Evolutionary conservation across 53 echinoderm and acorn worm species (phyloP), one percentile per base, ranked within the genome.

Genomic region (Antedon mediterranea): DNA sequence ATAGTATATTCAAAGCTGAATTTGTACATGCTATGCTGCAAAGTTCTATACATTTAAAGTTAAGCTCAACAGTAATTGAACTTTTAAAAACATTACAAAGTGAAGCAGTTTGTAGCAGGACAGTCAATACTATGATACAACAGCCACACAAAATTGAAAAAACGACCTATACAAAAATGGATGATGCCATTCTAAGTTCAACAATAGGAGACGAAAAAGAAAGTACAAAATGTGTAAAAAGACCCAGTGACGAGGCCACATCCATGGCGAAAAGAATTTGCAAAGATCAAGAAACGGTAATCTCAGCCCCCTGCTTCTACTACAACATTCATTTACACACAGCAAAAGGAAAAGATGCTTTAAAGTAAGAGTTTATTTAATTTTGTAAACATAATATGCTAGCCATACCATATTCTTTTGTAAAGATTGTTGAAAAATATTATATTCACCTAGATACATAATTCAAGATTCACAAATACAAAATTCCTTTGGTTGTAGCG

Each of bases 31-130:
- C 28, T 18, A 85, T 85, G 85, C 34, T 44, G 33, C 30, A 57
- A 34, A 57, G 71, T 30, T 80, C 72, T 0, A 71, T 0, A 5
- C 71, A 71, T 23, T 37, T 85, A 0, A 30, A 32, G 3, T 75
- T 80, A 0, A 71, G 43, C 15, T 34, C 71, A 18, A 78, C 74
- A 75, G 32, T 79, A 0, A 0, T 27, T 4, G 74, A 80, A 26
- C 80, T 85, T 30, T 72, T 85, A 13, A 32, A 85, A 29, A 75
- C 79, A 6, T 37, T 80, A 43, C 75, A 31, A 0, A 71, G 34
- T 57, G 85, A 85, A 76, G 85, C 85, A n/a, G 31, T 81, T 1
- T 81, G 81, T 37, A 57, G 57, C 23, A 37, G 11, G 57, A 57
- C 23, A 57, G 3, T 57, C 15, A 2, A 6, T 13, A 11, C 57